phyloP scores from a whole-genome alignment of 2,797 vertebrate species.

The Graptemys geographica region DNA sequence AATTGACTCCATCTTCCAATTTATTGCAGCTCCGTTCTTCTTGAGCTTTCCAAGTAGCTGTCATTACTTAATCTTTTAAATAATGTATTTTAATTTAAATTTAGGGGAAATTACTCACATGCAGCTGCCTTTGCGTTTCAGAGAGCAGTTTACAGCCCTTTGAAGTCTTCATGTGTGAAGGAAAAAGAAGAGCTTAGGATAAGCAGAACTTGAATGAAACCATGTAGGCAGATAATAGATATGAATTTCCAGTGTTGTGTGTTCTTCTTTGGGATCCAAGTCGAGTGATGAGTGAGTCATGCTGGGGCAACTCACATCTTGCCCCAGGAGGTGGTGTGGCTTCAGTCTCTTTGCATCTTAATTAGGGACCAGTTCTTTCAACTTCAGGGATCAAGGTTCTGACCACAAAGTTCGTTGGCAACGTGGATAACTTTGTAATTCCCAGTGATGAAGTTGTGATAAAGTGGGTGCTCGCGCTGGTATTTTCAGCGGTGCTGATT shows the following conservation, averaged over 20 bases:
- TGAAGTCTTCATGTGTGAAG: constrained; percentile 56
- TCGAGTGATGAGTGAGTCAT: not conserved
- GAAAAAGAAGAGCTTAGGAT: constrained; percentile 23
- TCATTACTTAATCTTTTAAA: constrained; percentile 23
- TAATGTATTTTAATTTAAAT: constrained; percentile 48
- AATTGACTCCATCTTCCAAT: constrained; percentile 15
- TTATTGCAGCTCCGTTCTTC: not conserved
- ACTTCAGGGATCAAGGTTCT: constrained; percentile 36
- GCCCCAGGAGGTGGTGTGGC: not conserved
- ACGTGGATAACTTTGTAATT: not conserved
- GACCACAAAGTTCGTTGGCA: not conserved
- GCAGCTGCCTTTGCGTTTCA: constrained; percentile 19
- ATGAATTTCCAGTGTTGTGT: constrained; percentile 23
- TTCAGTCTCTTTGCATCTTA: not conserved
- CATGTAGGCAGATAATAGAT: constrained; percentile 30
- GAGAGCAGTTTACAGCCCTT: constrained; percentile 54
- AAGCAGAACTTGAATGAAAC: constrained; percentile 55
- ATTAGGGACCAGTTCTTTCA: not conserved
- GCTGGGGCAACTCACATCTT: not conserved
- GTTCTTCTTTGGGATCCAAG: constrained; percentile 27
- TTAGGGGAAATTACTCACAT: not conserved
- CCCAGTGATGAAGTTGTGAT: not conserved
- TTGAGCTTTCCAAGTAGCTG: not conserved
- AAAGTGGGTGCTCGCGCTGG: not conserved
- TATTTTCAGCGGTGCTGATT: constrained; percentile 22